phyloP scores from a whole-genome alignment of 1,140 invertebrate species.

The Streblospio benedicti region DNA sequence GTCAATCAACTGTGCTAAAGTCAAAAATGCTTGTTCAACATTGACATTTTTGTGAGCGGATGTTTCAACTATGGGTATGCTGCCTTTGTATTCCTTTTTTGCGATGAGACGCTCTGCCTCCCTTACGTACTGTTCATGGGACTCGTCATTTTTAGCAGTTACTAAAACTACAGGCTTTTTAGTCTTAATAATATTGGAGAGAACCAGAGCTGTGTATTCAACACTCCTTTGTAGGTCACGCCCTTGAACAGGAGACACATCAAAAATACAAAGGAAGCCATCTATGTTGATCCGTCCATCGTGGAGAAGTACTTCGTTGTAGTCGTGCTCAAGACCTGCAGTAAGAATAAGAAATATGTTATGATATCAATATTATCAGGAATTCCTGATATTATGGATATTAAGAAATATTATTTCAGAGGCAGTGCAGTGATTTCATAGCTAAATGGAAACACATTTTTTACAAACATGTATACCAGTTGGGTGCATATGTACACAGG shows the following conservation, averaged over 20 bases:
- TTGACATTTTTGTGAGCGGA: conserved; percentile 95
- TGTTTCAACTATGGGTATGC: conserved; percentile 83
- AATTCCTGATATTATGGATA: no score
- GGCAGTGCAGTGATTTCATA: no score
- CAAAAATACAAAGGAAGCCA: conserved; percentile 91
- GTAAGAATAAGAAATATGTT: no score
- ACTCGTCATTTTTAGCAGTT: conserved; percentile 93
- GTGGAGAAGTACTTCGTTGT: conserved; percentile 84
- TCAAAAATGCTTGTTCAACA: conserved; percentile 85
- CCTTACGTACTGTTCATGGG: conserved; percentile 73
- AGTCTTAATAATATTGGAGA: conserved; percentile 43
- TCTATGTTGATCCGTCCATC: conserved; percentile 89
- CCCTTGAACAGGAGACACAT: conserved; percentile 69
- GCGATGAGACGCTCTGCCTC: conserved; percentile 81
- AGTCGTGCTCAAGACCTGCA: conserved; percentile 61
- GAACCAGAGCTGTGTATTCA: conserved; percentile 38
- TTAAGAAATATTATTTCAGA: no score
- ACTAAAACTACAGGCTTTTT: conserved; percentile 93
- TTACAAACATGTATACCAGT: no score
- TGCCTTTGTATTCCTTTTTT: conserved; percentile 78
- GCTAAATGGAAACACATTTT: no score
- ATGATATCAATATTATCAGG: no score
- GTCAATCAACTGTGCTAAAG: conserved; percentile 86
- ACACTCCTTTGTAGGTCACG: conserved; percentile 64
- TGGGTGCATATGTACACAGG: no score